These are phyloP conservation scores for Atherinosoma microstoma DNA, from an alignment of 2,797 vertebrate genomes.

Conservation along the genomic window DNA sequence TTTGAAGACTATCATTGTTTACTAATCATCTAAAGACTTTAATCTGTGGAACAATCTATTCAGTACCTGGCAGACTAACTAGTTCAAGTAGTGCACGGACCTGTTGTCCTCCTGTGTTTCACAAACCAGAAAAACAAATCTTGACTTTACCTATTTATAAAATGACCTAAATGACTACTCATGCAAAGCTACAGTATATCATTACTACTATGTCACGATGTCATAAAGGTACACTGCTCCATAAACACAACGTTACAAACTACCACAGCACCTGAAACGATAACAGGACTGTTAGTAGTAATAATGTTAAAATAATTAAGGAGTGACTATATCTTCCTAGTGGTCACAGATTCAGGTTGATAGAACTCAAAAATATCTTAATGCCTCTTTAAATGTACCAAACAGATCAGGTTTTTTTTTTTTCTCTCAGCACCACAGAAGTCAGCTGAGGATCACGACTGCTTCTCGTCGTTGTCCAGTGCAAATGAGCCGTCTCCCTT, in stretches of 20 bases:
- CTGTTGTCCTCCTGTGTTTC: conserved; percentile 2
- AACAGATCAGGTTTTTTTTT: background rate
- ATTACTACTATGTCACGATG: background rate
- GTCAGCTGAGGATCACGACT: background rate
- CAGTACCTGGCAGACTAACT: conserved; percentile 24
- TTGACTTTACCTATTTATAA: conserved; percentile 9
- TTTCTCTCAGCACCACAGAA: background rate
- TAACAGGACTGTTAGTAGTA: conserved; percentile 2
- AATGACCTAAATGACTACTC: conserved; percentile 9
- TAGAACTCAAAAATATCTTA: conserved; percentile 12
- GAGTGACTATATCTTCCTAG: conserved; percentile 1
- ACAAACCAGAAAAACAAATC: conserved; percentile 6
- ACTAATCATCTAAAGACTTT: conserved; percentile 7
- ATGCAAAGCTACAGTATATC: conserved; percentile 27
- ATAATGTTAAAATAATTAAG: conserved; percentile 7
- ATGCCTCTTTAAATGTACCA: conserved; percentile 40
- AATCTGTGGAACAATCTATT: conserved; percentile 7
- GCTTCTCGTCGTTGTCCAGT: background rate
- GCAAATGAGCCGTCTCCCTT: background rate
- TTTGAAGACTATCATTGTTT: background rate
- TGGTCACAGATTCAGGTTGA: conserved; percentile 17
- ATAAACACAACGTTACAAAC: background rate
- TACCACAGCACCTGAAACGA: conserved; percentile 21
- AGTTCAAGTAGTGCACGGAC: background rate
- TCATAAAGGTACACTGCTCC: conserved; percentile 2